Conservation (phyloP, 1,140 invertebrate species). For the Ostrea denselamellosa region DNA sequence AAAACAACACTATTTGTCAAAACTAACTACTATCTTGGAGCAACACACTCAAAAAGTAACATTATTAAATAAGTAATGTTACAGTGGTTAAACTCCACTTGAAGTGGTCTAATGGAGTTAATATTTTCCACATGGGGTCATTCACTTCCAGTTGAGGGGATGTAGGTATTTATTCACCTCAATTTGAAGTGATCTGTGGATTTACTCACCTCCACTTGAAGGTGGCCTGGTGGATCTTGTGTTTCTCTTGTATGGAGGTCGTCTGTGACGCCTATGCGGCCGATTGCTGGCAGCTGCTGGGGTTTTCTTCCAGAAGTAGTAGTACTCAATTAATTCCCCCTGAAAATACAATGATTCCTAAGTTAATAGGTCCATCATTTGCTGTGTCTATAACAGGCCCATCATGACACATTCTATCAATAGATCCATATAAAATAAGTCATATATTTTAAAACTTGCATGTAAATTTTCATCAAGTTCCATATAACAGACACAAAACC, state of each 20-base stretch:
- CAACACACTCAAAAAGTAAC: too few relatives aligned
- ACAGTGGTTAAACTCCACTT: too few relatives aligned
- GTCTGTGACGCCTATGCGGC: slow-evolving; percentile 91
- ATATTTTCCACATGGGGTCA: too few relatives aligned
- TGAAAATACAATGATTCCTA: slow-evolving; percentile 76
- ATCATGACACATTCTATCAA: background rate
- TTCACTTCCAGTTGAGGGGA: too few relatives aligned
- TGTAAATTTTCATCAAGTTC: background rate
- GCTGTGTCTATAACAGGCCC: background rate
- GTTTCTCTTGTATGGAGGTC: slow-evolving; percentile 89
- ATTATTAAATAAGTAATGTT: too few relatives aligned
- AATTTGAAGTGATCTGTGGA: too few relatives aligned
- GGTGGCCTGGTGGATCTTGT: slow-evolving; percentile 72
- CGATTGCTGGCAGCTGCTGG: slow-evolving; percentile 93
- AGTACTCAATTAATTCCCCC: slow-evolving; percentile 98
- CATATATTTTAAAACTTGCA: background rate
- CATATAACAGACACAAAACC: background rate
- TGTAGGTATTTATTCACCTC: too few relatives aligned
- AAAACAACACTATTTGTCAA: too few relatives aligned
- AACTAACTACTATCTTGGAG: too few relatives aligned
- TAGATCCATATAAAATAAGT: background rate
- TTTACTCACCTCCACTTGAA: slow-evolving; percentile 68
- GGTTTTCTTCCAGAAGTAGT: slow-evolving; percentile 99
- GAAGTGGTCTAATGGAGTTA: too few relatives aligned
- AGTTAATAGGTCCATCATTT: background rate